Conservation (phyloP, 2,888 invertebrate species). For the Orthosia gracilis region DNA sequence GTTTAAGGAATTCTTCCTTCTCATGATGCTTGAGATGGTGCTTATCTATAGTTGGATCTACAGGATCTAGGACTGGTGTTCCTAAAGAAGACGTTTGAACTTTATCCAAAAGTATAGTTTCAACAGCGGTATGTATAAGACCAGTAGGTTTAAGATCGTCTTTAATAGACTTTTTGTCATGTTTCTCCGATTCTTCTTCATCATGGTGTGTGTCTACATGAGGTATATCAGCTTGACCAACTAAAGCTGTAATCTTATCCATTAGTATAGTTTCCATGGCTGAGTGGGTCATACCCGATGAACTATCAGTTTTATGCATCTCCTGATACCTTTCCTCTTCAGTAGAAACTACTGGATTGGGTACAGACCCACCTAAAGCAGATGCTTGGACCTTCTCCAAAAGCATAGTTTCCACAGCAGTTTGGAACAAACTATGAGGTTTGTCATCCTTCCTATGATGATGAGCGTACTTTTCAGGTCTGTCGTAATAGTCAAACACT, state of each 20-base stretch:
- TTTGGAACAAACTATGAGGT: constrained; percentile 66
- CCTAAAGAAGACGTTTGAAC: constrained; percentile 58
- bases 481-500: constrained; percentile 64
- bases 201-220: constrained; percentile 38
- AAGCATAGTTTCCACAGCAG: constrained; percentile 66
- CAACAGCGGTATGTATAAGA: constrained; percentile 61
- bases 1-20: constrained; percentile 20
- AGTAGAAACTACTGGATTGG: constrained; percentile 42
- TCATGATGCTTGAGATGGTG: constrained; percentile 11
- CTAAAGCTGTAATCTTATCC: constrained; percentile 83
- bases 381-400: constrained; percentile 63
- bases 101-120: constrained; percentile 66
- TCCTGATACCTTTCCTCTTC: constrained; percentile 34
- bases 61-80: constrained; percentile 46
- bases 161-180: constrained; percentile 22
- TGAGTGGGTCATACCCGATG: constrained; percentile 82
- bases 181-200: constrained; percentile 32
- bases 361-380: constrained; percentile 46
- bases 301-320: constrained; percentile 46
- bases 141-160: constrained; percentile 58
- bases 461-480: constrained; percentile 43
- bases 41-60: constrained; percentile 31
- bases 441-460: constrained; percentile 49
- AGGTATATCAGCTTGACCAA: constrained; percentile 36
- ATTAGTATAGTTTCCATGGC: constrained; percentile 89